Base-by-base conservation (phyloP, 2,797 vertebrate genomes). In the Lemur catta region DNA sequence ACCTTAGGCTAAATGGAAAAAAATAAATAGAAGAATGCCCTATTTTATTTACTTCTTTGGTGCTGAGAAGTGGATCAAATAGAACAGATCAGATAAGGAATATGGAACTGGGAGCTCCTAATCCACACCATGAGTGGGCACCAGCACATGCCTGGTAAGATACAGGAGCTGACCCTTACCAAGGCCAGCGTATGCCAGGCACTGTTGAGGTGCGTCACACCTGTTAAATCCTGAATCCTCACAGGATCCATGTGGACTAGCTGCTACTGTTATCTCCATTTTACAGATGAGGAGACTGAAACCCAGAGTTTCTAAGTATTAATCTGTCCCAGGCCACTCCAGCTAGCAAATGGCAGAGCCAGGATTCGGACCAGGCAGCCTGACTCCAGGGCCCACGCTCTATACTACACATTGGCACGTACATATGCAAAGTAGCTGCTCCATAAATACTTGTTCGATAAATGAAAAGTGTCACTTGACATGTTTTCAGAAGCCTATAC, bases 1-100 rank as follows among this genome's bases (percentile, higher is more conserved):
- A 69, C 6, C 38, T 87, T 80, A 92, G 48, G 30, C 20, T 46
- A 79, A 12, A 24, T n/a, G 35, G 38, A 61, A 38, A 88, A 84
- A 63, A 91, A 55, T 74, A 93, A 67, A 33, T 10, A 72, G 46
- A 94, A 94, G 75, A 71, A 82, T 12, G 11, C 12, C 33, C 17
- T 80, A 55, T 30, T 88, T 93, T 65, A 69, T 85, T 84, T 90
- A 41, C 43, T 46, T 81, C 65, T 55, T 85, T 89, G 61, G 46
- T 41, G 76, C 41, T 69, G 86, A 80, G 67, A 41, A 76, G 48
- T 57, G 48, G 75, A 48, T 85, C 33, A 48, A 63, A 46, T 22
- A n/a, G 69, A 84, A 79, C 0, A 59, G 46, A 76, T 26, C 26
- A 8, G 46, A 46, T 46, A 46, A 94, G 38, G 30, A 12, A 3